A percentile compares a stretch with the other conserved stretches of the same genome.
These are phyloP conservation scores for Zootoca vivipara DNA, from an alignment of 2,113 vertebrate genomes.

Conservation along the genomic window DNA sequence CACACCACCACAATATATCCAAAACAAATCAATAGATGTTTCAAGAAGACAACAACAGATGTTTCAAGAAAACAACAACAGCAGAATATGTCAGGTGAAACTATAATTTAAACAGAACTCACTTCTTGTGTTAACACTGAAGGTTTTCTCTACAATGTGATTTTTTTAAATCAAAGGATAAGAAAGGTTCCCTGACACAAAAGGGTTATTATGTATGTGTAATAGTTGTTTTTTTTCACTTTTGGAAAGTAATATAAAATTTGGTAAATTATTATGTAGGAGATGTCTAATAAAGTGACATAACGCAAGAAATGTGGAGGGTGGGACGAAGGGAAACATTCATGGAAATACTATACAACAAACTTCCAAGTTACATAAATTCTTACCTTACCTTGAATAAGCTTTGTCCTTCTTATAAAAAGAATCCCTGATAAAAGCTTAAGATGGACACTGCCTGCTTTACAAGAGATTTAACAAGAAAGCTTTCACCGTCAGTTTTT, in stretches of 20 bases:
- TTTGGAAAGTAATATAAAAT: not conserved
- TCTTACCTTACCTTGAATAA: slow-evolving; percentile 75
- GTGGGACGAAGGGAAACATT: slow-evolving; percentile 13
- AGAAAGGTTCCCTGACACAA: not conserved
- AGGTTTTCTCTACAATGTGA: slow-evolving; percentile 36
- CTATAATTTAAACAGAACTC: slow-evolving; percentile 20
- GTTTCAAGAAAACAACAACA: too few species aligned
- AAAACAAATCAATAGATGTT: slow-evolving; percentile 68
- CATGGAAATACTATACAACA: slow-evolving; percentile 50
- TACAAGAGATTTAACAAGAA: slow-evolving; percentile 45
- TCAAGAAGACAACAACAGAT: too few species aligned
- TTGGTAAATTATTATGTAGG: not conserved
- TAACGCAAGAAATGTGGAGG: slow-evolving; percentile 59
- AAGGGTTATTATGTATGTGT: not conserved
- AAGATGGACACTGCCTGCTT: slow-evolving; percentile 69
- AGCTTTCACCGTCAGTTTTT: slow-evolving; percentile 32
- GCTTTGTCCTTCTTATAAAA: slow-evolving; percentile 72
- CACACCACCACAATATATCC: slow-evolving; percentile 49
- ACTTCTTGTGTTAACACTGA: slow-evolving; percentile 60
- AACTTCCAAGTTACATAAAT: slow-evolving; percentile 43
- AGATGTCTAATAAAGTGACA: slow-evolving; percentile 44
- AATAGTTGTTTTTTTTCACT: not conserved
- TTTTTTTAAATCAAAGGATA: slow-evolving; percentile 10
- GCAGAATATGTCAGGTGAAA: not conserved
- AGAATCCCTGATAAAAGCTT: slow-evolving; percentile 75